Evolutionary conservation across 2,113 vertebrate species (phyloP).

Genomic region (Axis porcinus): DNA sequence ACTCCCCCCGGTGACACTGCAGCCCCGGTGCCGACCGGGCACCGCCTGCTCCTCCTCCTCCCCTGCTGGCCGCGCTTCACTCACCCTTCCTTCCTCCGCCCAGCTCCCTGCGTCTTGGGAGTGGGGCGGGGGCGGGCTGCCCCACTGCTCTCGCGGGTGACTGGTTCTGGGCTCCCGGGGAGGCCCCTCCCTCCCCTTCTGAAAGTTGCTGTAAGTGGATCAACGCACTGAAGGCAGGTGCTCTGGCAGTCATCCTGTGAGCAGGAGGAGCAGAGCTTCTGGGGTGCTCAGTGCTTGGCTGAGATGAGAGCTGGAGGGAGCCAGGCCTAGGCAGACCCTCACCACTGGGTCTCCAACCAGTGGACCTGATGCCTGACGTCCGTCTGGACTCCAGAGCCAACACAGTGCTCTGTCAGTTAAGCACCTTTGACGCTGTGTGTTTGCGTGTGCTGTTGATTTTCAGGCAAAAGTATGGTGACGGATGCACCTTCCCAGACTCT

Average conservation of each 20-base stretch:
- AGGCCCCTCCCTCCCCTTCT: not conserved
- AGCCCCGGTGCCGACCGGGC: rapidly evolving
- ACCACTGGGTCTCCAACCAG: not conserved
- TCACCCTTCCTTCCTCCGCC: not conserved
- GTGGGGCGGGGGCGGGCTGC: rapidly evolving
- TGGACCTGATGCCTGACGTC: not conserved
- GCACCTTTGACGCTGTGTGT: no score
- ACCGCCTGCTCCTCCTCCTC: not conserved
- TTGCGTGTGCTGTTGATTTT: not conserved
- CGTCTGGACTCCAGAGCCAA: not conserved
- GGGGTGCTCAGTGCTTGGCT: rapidly evolving
- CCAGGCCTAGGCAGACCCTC: not conserved
- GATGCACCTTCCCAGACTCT: rapidly evolving
- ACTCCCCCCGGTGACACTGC: not conserved
- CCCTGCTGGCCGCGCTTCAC: not conserved
- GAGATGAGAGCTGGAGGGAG: rapidly evolving
- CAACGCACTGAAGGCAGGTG: not conserved
- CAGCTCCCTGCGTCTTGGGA: not conserved
- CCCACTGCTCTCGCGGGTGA: no score
- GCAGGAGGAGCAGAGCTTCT: not conserved
- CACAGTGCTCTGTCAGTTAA: rapidly evolving
- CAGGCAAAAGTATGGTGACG: not conserved
- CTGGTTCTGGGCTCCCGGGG: not conserved
- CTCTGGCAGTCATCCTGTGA: not conserved
- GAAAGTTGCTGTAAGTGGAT: not conserved